Evolutionary conservation across 2,113 vertebrate species (phyloP).

Genomic region (Lepus europaeus): DNA sequence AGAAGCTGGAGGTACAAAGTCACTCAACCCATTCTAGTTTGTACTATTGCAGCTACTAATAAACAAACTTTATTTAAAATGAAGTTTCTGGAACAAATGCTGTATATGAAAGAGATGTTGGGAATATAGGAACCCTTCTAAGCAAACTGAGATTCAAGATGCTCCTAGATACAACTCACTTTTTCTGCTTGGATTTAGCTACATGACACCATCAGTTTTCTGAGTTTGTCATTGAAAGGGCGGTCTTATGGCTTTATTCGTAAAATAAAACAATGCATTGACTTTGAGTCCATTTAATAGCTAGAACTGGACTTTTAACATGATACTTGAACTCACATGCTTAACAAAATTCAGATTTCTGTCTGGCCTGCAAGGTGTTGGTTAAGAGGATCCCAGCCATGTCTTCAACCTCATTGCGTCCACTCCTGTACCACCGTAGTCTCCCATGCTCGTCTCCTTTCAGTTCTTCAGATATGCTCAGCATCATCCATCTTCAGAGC

Average conservation of each 20-base stretch:
- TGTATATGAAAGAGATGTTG: not conserved
- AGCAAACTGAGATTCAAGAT: not conserved
- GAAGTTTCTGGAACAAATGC: not conserved
- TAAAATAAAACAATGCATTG: not conserved
- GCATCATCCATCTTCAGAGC: not conserved
- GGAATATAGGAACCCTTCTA: not conserved
- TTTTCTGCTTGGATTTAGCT: not conserved
- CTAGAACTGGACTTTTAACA: not conserved
- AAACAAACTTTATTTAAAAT: not conserved
- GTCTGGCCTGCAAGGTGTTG: not conserved
- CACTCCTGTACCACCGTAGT: too few relatives aligned
- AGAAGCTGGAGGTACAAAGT: not conserved
- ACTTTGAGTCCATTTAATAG: slow-evolving; percentile 27
- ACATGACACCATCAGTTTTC: not conserved
- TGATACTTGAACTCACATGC: not conserved
- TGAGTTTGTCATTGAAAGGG: not conserved
- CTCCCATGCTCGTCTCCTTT: not conserved
- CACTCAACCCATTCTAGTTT: not conserved
- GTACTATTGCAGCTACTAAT: not conserved
- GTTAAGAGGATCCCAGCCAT: not conserved
- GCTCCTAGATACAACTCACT: too few relatives aligned
- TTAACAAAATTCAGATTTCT: not conserved
- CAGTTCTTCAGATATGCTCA: not conserved
- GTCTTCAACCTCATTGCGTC: not conserved
- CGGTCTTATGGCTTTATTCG: not conserved